Evolutionary conservation across 23 tunicate genomes (phyloP).

Genomic region (Trididemnum miniatum): DNA sequence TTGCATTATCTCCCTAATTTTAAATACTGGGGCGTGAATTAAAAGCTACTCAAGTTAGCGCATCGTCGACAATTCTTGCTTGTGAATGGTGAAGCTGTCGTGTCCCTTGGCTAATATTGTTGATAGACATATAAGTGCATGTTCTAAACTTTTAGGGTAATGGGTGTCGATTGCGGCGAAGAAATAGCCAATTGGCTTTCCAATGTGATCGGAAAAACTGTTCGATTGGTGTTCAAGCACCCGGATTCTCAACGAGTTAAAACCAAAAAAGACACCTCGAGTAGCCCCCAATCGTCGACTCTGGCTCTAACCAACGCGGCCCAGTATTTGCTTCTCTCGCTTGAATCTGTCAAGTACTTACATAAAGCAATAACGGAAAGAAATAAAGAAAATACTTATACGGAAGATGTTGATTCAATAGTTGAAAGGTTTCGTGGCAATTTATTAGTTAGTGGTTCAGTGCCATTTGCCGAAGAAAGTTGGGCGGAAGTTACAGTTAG

Average conservation of each 20-base stretch:
- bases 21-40: too few species aligned
- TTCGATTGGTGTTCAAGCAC: constrained; percentile 37
- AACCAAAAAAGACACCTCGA: neutral
- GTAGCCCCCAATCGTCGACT: neutral
- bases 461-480: constrained; percentile 64
- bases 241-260: constrained; percentile 26
- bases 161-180: constrained; percentile 59
- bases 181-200: constrained; percentile 57
- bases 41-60: too few species aligned
- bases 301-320: constrained; percentile 71
- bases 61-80: too few species aligned
- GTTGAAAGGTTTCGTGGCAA: constrained; percentile 64
- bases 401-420: constrained; percentile 27
- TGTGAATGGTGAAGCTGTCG: too few species aligned
- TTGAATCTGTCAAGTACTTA: constrained; percentile 41
- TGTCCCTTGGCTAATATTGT: too few species aligned
- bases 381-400: neutral
- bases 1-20: too few species aligned
- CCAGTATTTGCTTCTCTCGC: constrained; percentile 60
- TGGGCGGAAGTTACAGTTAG: constrained; percentile 34
- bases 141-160: too few species aligned
- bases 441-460: constrained; percentile 51
- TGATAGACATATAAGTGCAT: too few species aligned
- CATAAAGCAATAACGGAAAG: constrained; percentile 7
- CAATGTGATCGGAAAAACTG: constrained; percentile 28